A percentile compares a stretch with the other conserved stretches of the same genome.
Conservation (phyloP, 2,113 vertebrate genomes). For the Oncorhynchus kisutch region DNA sequence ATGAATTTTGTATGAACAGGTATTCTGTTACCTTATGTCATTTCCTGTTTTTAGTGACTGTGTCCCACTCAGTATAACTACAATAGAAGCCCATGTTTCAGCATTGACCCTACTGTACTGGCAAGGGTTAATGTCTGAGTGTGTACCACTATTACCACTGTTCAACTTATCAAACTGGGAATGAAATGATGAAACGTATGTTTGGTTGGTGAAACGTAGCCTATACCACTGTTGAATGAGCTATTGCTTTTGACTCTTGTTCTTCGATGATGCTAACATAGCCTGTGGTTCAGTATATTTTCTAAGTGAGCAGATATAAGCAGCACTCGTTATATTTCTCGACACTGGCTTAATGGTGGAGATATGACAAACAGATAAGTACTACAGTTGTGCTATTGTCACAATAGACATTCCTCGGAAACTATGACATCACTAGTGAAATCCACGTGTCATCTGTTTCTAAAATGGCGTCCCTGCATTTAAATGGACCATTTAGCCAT, state of each 20-base stretch:
- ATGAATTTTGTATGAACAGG: background rate
- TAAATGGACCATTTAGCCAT: background rate
- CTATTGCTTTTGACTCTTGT: constrained; percentile 30
- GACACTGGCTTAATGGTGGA: constrained; percentile 22
- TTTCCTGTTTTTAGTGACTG: constrained; percentile 2
- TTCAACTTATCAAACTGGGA: constrained; percentile 7
- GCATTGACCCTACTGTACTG: too few relatives aligned
- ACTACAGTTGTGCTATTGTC: constrained; percentile 15
- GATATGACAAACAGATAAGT: constrained; percentile 26
- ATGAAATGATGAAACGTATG: constrained; percentile 5
- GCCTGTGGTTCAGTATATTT: too few relatives aligned
- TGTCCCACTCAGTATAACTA: background rate
- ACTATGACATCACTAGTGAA: background rate
- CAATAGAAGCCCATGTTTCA: too few relatives aligned
- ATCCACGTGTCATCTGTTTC: background rate
- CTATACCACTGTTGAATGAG: constrained; percentile 4
- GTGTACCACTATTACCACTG: background rate
- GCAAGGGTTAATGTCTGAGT: too few relatives aligned
- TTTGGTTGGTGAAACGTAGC: background rate
- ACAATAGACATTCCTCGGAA: constrained; percentile 16
- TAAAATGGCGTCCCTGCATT: background rate
- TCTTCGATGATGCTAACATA: constrained; percentile 37
- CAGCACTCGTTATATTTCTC: background rate
- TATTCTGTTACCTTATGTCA: constrained; percentile 24
- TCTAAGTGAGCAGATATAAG: background rate